A percentile compares a stretch with the other conserved stretches of the same genome.
Evolutionary conservation across 1,140 invertebrate species (phyloP).

Genomic region (Sitobion miscanthi): DNA sequence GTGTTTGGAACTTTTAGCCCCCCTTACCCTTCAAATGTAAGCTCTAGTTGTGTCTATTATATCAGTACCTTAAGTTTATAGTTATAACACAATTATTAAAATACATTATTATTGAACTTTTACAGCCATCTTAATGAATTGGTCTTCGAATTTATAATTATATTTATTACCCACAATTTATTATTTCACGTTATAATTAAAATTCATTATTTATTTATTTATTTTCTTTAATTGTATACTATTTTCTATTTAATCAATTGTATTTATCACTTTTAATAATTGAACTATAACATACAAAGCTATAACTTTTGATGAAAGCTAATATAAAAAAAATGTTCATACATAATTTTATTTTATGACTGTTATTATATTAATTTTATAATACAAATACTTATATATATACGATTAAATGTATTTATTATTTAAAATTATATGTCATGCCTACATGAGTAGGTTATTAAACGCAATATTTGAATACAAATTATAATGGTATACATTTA

Average conservation of each 20-base stretch:
- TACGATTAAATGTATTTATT: neutral
- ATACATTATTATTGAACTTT: neutral
- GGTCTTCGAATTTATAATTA: neutral
- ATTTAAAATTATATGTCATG: neutral
- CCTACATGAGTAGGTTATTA: too few species aligned
- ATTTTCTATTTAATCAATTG: neutral
- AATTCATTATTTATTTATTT: neutral
- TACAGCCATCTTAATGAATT: neutral
- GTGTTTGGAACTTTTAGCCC: too few species aligned
- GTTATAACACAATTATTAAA: too few species aligned
- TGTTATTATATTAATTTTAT: neutral
- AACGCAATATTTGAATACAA: too few species aligned
- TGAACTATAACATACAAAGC: neutral
- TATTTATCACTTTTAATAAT: neutral
- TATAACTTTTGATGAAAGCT: neutral
- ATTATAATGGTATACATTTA: neutral
- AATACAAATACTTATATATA: neutral
- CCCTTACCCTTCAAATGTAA: too few species aligned
- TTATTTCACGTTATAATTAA: neutral
- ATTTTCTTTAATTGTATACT: neutral
- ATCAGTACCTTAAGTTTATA: too few species aligned
- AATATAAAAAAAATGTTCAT: neutral
- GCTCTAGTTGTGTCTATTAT: too few species aligned
- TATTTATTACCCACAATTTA: neutral
- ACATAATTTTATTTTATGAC: neutral